A percentile compares a stretch with the other conserved stretches of the same genome.
Evolutionary conservation across 2,113 vertebrate genomes (phyloP).

Genomic region (Colistium nudipinnis): DNA sequence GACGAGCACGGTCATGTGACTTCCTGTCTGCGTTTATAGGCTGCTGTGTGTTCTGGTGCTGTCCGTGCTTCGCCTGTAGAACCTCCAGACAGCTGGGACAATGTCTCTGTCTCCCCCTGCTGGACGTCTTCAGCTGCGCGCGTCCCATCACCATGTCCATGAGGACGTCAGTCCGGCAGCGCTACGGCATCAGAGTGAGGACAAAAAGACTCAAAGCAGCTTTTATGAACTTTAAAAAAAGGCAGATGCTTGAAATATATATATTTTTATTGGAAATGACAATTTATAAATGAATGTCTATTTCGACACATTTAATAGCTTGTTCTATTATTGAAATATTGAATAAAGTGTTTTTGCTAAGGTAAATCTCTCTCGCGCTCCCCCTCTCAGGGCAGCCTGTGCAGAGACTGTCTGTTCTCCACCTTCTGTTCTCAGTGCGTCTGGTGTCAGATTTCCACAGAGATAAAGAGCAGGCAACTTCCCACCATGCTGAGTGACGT

Average conservation of each 20-base stretch:
- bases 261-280: too few relatives aligned
- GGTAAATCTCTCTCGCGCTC: too few relatives aligned
- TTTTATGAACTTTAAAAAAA: too few relatives aligned
- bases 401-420: slow-evolving; percentile 52
- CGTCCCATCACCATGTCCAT: slow-evolving; percentile 59
- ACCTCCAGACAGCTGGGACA: slow-evolving; percentile 51
- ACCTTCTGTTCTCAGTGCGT: slow-evolving; percentile 48
- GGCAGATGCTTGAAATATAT: too few relatives aligned
- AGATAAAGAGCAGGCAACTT: slow-evolving; percentile 39
- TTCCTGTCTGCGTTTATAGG: too few relatives aligned
- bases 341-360: too few relatives aligned
- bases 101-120: slow-evolving; percentile 73
- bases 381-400: slow-evolving; percentile 60
- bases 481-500: slow-evolving; percentile 47
- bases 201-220: background rate
- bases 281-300: too few relatives aligned
- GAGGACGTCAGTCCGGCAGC: slow-evolving; percentile 51
- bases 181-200: slow-evolving; percentile 53
- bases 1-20: too few relatives aligned
- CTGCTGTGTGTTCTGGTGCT: slow-evolving; percentile 77
- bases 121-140: slow-evolving; percentile 57
- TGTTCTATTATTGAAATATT: too few relatives aligned
- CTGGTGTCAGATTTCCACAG: slow-evolving; percentile 67
- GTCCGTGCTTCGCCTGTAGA: slow-evolving; percentile 77
- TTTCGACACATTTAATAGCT: too few relatives aligned